Evolutionary conservation across 2,113 vertebrate genomes (phyloP).

Genomic region (Phyllostomus hastatus): DNA sequence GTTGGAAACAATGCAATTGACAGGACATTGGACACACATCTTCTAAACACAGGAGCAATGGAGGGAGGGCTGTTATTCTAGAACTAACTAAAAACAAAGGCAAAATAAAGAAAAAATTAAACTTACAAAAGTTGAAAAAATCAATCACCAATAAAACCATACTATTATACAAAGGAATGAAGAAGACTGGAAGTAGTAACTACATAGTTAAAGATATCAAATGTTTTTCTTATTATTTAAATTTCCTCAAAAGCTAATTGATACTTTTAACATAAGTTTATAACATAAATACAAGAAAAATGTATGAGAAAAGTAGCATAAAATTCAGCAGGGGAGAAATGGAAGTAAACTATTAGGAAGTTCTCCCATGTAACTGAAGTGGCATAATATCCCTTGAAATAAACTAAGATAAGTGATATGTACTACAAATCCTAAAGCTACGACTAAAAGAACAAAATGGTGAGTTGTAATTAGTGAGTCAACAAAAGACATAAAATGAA

Average conservation of each 20-base stretch:
- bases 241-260: not conserved
- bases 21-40: not conserved
- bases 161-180: not conserved
- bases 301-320: not conserved
- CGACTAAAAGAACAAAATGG: not conserved
- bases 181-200: not conserved
- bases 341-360: not conserved
- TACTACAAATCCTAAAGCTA: not conserved
- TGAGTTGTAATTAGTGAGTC: not conserved
- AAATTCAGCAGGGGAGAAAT: not conserved
- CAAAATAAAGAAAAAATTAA: not conserved
- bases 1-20: not conserved
- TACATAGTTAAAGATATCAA: not conserved
- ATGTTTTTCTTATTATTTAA: not conserved
- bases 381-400: not conserved
- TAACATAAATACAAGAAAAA: not conserved
- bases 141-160: not conserved
- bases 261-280: not conserved
- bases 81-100: not conserved
- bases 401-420: not conserved
- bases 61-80: not conserved
- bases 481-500: not conserved
- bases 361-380: not conserved
- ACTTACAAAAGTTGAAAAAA: not conserved
- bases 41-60: not conserved